Conservation (phyloP, 2,113 vertebrate genomes). For the Mustelus asterias region DNA sequence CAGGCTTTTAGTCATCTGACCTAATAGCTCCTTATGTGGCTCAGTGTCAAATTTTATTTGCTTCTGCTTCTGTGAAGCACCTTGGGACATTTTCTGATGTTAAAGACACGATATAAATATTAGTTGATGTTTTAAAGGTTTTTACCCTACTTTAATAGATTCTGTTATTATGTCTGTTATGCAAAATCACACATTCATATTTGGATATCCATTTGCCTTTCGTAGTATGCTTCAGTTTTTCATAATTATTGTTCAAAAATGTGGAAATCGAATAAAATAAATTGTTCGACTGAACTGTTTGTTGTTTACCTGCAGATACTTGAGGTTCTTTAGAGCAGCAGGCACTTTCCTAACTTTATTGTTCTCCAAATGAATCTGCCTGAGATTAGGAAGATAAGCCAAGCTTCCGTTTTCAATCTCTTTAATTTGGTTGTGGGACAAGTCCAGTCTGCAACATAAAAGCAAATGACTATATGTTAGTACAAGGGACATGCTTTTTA, state of each 20-base stretch:
- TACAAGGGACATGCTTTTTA: not conserved
- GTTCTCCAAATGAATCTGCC: conserved; percentile 84
- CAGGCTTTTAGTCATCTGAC: no score
- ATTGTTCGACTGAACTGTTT: not conserved
- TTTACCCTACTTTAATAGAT: not conserved
- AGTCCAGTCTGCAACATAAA: conserved; percentile 66
- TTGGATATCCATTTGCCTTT: not conserved
- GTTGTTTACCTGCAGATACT: conserved; percentile 78
- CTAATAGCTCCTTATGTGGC: no score
- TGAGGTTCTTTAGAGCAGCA: conserved; percentile 71
- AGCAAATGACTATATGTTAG: conserved; percentile 12
- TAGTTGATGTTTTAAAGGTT: not conserved
- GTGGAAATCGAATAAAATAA: not conserved
- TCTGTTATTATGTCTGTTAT: not conserved
- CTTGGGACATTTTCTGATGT: no score
- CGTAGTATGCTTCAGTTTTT: not conserved
- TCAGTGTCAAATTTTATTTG: no score
- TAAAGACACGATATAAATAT: no score
- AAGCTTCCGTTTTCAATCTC: conserved; percentile 88
- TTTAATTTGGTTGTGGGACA: conserved; percentile 87
- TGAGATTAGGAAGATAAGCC: conserved; percentile 70
- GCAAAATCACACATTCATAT: not conserved
- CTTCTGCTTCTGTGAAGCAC: no score
- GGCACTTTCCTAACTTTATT: conserved; percentile 87
- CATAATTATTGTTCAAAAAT: not conserved